Conservation (phyloP, 2,113 vertebrate species). For the Tympanuchus pallidicinctus region DNA sequence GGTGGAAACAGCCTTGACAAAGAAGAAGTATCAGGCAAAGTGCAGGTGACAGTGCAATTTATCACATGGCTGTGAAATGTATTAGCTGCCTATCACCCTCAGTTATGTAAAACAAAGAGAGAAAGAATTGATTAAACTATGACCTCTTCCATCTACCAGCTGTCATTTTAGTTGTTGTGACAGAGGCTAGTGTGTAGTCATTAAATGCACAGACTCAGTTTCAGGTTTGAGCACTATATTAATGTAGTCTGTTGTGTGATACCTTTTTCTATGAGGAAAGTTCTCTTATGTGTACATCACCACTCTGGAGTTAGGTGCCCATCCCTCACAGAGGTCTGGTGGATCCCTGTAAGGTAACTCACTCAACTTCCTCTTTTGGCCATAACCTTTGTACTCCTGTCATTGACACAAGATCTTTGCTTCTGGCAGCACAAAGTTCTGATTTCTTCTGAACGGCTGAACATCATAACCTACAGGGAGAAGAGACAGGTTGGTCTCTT, state of each 20-base stretch:
- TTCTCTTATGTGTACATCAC: background rate
- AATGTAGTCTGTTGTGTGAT: background rate
- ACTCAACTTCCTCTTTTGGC: background rate
- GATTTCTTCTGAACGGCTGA: background rate
- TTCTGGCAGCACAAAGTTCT: background rate
- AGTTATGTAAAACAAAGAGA: constrained; percentile 68
- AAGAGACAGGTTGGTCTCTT: background rate
- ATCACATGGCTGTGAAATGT: constrained; percentile 59
- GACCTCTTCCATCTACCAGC: constrained; percentile 56
- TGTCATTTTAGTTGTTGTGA: constrained; percentile 63
- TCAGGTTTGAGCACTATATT: constrained; percentile 28
- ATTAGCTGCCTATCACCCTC: constrained; percentile 67
- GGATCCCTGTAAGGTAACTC: background rate
- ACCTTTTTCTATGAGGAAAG: background rate
- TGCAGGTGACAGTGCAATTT: constrained; percentile 68
- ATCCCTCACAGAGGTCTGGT: accelerated
- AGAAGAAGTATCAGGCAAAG: constrained; percentile 50
- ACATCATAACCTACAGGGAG: background rate
- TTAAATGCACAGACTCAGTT: constrained; percentile 24
- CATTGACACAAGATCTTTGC: background rate
- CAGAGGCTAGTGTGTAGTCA: constrained; percentile 30
- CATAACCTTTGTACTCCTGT: background rate
- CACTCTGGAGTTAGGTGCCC: background rate
- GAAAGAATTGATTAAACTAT: constrained; percentile 63
- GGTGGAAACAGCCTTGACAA: constrained; percentile 53